A percentile compares a stretch with the other conserved stretches of the same genome.
phyloP scores from a whole-genome alignment of 2,113 vertebrate species.

The Microcebus lehilahytsara region DNA sequence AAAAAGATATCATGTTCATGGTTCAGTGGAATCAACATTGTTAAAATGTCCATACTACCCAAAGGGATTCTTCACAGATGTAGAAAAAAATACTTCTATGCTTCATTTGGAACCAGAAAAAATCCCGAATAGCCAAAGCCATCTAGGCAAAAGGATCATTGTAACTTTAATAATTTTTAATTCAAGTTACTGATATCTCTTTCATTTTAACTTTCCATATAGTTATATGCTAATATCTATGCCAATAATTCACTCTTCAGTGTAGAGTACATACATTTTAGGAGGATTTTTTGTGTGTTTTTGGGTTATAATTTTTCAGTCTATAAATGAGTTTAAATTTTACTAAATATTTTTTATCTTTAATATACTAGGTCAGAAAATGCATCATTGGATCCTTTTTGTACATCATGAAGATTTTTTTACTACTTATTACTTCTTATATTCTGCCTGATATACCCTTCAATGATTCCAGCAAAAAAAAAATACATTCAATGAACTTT shows the following conservation, averaged over 20 bases:
- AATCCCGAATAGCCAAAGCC: too few relatives aligned
- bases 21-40: too few relatives aligned
- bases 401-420: neutral
- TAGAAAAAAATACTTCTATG: too few relatives aligned
- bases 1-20: too few relatives aligned
- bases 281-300: neutral
- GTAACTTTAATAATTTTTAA: neutral
- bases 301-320: neutral
- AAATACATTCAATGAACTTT: neutral
- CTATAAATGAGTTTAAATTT: neutral
- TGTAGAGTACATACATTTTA: neutral
- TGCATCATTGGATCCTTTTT: neutral
- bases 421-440: neutral
- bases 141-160: neutral
- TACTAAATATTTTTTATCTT: neutral
- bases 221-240: neutral
- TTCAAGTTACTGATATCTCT: neutral
- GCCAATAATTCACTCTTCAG: neutral
- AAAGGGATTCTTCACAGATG: too few relatives aligned
- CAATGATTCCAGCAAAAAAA: neutral
- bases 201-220: conserved; percentile 12
- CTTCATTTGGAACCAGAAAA: too few relatives aligned
- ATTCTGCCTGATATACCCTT: neutral
- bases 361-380: neutral
- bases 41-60: too few relatives aligned